Evolutionary conservation across 1,140 invertebrate species (phyloP).

Genomic region (Watersipora subatra): DNA sequence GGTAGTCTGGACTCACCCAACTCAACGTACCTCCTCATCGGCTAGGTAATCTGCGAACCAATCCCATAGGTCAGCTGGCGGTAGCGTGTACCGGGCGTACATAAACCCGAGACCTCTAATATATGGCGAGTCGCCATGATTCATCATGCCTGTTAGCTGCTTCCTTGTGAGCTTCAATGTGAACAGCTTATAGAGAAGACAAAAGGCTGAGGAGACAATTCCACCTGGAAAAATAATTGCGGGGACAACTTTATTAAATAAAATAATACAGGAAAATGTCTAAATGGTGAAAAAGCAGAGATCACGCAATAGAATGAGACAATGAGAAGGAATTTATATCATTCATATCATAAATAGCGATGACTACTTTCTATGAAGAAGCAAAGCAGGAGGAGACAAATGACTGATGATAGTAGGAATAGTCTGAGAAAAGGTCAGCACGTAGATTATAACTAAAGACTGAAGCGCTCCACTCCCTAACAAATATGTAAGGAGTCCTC

Average conservation of each 20-base stretch:
- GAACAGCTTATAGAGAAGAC: constrained; percentile 94
- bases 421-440: too few species aligned
- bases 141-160: constrained; percentile 86
- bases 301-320: neutral
- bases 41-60: constrained; percentile 95
- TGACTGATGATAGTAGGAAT: too few species aligned
- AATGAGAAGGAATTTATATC: neutral
- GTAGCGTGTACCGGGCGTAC: constrained; percentile 92
- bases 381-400: too few species aligned
- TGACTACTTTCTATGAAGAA: too few species aligned
- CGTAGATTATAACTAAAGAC: too few species aligned
- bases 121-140: constrained; percentile 90
- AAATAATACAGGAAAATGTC: too few species aligned
- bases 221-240: constrained; percentile 74
- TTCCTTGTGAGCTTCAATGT: constrained; percentile 89
- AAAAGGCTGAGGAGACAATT: constrained; percentile 95
- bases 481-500: too few species aligned
- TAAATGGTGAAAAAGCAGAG: too few species aligned
- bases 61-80: constrained; percentile 81
- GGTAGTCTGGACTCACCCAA: neutral
- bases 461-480: too few species aligned
- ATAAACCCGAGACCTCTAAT: constrained; percentile 91
- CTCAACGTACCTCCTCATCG: constrained; percentile 64
- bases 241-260: too few species aligned
- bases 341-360: too few species aligned